phyloP scores from a whole-genome alignment of 1,140 invertebrate species.

The Calosoma granatense region DNA sequence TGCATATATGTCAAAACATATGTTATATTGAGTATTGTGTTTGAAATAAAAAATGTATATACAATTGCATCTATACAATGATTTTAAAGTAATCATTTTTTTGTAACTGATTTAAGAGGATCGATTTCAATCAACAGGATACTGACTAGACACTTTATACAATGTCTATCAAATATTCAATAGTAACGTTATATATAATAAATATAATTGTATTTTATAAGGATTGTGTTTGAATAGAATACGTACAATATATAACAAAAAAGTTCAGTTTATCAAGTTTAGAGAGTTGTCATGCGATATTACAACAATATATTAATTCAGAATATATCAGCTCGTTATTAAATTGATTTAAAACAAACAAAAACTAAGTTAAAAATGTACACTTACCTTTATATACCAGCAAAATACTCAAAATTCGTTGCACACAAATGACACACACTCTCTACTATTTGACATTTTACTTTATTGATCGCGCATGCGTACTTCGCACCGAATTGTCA shows the following conservation, averaged over 20 bases:
- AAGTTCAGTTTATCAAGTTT: background rate
- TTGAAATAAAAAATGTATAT: no score
- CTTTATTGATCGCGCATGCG: slow-evolving; percentile 6
- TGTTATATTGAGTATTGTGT: no score
- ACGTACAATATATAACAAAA: background rate
- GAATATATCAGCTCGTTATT: background rate
- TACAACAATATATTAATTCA: background rate
- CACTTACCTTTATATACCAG: background rate
- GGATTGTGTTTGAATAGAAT: background rate
- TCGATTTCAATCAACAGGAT: no score
- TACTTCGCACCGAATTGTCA: background rate
- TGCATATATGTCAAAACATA: no score
- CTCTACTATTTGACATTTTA: slow-evolving; percentile 1
- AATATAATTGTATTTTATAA: slow-evolving; percentile 1
- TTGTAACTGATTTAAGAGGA: no score
- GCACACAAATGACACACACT: background rate
- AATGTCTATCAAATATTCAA: no score
- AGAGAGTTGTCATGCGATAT: background rate
- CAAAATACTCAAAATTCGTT: background rate
- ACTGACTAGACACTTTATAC: no score
- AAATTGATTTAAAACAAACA: background rate
- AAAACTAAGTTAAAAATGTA: background rate
- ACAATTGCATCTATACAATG: no score
- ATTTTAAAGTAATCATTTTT: no score
- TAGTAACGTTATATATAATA: no score